These are phyloP conservation scores for Anodontia alba DNA, from an alignment of 2,888 invertebrate species.

Conservation along the genomic window DNA sequence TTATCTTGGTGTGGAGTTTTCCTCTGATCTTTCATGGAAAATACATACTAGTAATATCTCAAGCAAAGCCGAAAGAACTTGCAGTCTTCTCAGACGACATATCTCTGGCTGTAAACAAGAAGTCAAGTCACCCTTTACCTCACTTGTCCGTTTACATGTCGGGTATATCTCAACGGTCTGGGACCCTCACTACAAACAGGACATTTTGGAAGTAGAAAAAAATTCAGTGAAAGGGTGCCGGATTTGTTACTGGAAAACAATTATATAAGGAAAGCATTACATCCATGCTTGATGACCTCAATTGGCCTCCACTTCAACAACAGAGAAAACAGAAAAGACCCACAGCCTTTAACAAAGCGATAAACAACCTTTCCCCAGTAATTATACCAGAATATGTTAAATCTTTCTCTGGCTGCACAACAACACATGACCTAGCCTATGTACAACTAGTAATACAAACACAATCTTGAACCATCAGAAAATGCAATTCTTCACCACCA, in stretches of 20 bases:
- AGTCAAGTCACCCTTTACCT: neutral
- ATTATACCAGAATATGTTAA: neutral
- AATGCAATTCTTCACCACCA: neutral
- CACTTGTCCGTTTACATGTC: neutral
- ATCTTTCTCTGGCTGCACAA: neutral
- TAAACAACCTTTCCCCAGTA: neutral
- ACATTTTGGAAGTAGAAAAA: neutral
- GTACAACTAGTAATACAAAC: neutral
- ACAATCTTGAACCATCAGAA: neutral
- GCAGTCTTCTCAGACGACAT: neutral
- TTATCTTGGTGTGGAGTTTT: neutral
- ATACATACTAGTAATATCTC: neutral
- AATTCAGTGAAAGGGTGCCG: neutral
- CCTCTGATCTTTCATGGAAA: slow-evolving; percentile 7
- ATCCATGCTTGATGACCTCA: neutral
- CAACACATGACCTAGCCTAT: neutral
- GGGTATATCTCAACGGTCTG: neutral
- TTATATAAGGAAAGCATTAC: neutral
- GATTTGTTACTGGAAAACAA: neutral
- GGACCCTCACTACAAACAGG: neutral
- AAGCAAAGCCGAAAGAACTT: neutral
- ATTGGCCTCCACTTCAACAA: neutral
- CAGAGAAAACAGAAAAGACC: neutral
- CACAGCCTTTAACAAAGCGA: neutral
- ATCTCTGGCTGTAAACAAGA: neutral